Evolutionary conservation across 2,797 vertebrate genomes (phyloP).

Genomic region (Chrysocyon brachyurus): DNA sequence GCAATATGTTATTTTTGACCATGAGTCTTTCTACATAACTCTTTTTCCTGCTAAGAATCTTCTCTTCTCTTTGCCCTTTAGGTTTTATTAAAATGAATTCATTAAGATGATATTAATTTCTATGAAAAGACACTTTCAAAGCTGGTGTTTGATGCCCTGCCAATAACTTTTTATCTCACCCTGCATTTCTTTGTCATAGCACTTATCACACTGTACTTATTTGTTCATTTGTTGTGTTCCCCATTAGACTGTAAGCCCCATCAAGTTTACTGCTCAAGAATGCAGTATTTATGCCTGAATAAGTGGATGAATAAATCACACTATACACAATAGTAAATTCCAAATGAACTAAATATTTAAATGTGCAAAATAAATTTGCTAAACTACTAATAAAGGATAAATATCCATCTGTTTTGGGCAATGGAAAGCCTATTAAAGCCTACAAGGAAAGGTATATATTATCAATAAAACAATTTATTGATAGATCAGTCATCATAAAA

Average conservation of each 20-base stretch:
- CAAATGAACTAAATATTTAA: not conserved
- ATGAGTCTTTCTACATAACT: not conserved
- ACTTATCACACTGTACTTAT: not conserved
- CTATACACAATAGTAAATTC: not conserved
- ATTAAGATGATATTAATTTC: not conserved
- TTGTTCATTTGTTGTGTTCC: not conserved
- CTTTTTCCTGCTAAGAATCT: not conserved
- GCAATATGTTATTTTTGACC: not conserved
- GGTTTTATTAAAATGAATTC: not conserved
- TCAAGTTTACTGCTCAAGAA: not conserved
- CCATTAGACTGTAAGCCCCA: not conserved
- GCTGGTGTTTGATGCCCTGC: not conserved
- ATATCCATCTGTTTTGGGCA: not conserved
- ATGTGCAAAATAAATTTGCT: conserved; percentile 6
- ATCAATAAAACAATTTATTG: conserved; percentile 11
- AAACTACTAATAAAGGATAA: not conserved
- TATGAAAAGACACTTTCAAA: not conserved
- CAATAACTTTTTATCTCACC: not conserved
- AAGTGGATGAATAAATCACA: not conserved
- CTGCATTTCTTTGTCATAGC: not conserved
- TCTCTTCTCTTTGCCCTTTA: not conserved
- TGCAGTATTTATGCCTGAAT: not conserved
- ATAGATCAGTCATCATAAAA: not conserved
- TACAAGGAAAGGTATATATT: not conserved
- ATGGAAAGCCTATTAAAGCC: not conserved